Conservation (phyloP, 2,113 vertebrate species). For the Dendropsophus ebraccatus region DNA sequence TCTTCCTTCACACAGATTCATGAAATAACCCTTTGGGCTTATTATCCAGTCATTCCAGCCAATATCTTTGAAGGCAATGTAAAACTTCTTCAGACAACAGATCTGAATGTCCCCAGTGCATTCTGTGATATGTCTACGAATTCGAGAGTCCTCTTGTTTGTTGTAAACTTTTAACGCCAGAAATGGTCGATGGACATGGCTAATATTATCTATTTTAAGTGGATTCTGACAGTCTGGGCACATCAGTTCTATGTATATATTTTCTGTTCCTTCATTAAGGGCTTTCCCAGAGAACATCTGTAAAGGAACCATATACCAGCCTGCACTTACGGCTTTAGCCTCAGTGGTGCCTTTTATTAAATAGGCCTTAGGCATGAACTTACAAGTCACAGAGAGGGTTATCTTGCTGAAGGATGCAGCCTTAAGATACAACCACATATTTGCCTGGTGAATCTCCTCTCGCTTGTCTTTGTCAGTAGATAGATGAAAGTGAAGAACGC, state of each 20-base stretch:
- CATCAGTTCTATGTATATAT: conserved; percentile 39
- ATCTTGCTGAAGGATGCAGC: background rate
- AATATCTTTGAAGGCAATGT: conserved; percentile 82
- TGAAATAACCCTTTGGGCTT: conserved; percentile 86
- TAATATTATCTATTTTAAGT: conserved; percentile 33
- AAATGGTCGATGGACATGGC: conserved; percentile 73
- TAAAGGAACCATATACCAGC: conserved; percentile 43
- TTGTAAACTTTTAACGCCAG: conserved; percentile 79
- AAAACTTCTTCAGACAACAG: conserved; percentile 86
- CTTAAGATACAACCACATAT: conserved; percentile 48
- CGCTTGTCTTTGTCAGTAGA: conserved; percentile 36
- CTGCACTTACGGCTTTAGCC: conserved; percentile 9
- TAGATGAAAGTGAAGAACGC: conserved; percentile 43
- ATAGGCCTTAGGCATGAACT: background rate
- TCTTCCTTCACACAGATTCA: conserved; percentile 88
- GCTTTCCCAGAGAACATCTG: conserved; percentile 15
- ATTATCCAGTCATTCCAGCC: conserved; percentile 90
- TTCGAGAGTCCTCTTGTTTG: conserved; percentile 65
- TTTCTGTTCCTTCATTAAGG: conserved; percentile 15
- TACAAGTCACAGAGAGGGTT: conserved; percentile 14
- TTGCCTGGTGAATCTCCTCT: conserved; percentile 37
- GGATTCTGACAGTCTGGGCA: conserved; percentile 30
- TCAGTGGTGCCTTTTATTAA: background rate
- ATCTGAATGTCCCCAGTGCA: conserved; percentile 79
- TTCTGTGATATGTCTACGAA: conserved; percentile 73